These are phyloP conservation scores for Cordylochernes scorpioides DNA, from an alignment of 2,888 invertebrate species.

Conservation along the genomic window DNA sequence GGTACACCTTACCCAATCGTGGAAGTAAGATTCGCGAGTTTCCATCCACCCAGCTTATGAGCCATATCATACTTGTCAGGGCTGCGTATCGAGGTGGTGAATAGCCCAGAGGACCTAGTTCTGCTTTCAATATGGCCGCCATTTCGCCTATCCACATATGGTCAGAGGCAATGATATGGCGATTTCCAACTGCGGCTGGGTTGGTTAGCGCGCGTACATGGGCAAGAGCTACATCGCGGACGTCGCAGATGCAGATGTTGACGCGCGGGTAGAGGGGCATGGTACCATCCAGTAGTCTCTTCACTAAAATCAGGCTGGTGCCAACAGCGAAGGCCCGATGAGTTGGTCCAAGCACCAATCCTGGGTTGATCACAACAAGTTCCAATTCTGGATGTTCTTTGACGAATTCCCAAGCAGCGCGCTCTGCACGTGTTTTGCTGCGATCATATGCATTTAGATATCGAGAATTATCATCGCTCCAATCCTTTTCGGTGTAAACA, in stretches of 20 bases:
- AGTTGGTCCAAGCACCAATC: slow-evolving; percentile 25
- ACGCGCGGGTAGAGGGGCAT: slow-evolving; percentile 19
- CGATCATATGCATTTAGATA: slow-evolving; percentile 20
- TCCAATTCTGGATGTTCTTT: slow-evolving; percentile 22
- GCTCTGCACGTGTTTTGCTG: slow-evolving; percentile 26
- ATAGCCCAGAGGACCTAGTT: slow-evolving; percentile 14
- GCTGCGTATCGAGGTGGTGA: slow-evolving; percentile 22
- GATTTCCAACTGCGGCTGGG: slow-evolving; percentile 20
- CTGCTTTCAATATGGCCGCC: slow-evolving; percentile 19
- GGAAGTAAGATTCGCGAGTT: slow-evolving; percentile 22
- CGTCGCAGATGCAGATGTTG: slow-evolving; percentile 17
- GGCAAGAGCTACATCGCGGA: slow-evolving; percentile 22
- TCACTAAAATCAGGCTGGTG: slow-evolving; percentile 12
- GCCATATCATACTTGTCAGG: slow-evolving; percentile 22
- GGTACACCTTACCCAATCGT: slow-evolving; percentile 17
- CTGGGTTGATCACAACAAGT: slow-evolving; percentile 25
- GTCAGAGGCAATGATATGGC: slow-evolving; percentile 17
- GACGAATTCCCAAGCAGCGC: slow-evolving; percentile 27
- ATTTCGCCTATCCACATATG: slow-evolving; percentile 21
- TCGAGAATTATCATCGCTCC: slow-evolving; percentile 18
- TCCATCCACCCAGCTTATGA: slow-evolving; percentile 22
- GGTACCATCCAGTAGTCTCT: slow-evolving; percentile 19
- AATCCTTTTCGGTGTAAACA: slow-evolving; percentile 20
- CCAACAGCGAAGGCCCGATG: slow-evolving; percentile 14
- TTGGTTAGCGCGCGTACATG: slow-evolving; percentile 20